Conservation (phyloP, 2,797 vertebrate species). For the Sebastes taczanowskii region DNA sequence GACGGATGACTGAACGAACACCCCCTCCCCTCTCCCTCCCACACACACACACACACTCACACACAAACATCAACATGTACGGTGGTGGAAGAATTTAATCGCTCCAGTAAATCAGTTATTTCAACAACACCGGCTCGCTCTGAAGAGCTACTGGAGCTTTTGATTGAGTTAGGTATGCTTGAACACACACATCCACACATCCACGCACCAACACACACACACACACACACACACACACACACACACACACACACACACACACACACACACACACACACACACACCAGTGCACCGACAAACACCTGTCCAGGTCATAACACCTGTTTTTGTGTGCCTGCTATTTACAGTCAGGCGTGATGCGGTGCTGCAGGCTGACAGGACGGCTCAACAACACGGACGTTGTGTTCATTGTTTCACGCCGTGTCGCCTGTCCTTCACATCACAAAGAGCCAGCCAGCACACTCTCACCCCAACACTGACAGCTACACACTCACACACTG, state of each 20-base stretch:
- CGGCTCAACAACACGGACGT: conserved; percentile 11
- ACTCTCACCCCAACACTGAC: not conserved
- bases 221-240: not conserved
- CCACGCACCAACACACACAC: conserved; percentile 13
- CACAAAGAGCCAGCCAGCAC: conserved; percentile 25
- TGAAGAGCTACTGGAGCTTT: conserved; percentile 65
- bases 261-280: conserved; percentile 25
- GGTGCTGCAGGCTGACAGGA: conserved; percentile 36
- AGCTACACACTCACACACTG: not conserved
- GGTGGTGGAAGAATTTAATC: conserved; percentile 45
- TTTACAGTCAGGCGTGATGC: conserved; percentile 37
- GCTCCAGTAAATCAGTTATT: conserved; percentile 65
- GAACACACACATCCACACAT: conserved; percentile 41
- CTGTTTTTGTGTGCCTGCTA: conserved; percentile 47
- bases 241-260: not conserved
- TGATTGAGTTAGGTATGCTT: conserved; percentile 66
- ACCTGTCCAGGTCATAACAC: conserved; percentile 61
- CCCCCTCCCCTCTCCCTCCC: not conserved
- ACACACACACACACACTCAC: not conserved
- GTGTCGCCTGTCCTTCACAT: conserved; percentile 58
- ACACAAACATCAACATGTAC: not conserved
- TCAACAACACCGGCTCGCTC: conserved; percentile 31
- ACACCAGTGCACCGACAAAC: conserved; percentile 14
- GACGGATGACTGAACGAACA: conserved; percentile 23
- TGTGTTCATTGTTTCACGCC: conserved; percentile 53